Evolutionary conservation across 1,140 invertebrate species (phyloP).

Genomic region (Trypoxylus dichotomus): DNA sequence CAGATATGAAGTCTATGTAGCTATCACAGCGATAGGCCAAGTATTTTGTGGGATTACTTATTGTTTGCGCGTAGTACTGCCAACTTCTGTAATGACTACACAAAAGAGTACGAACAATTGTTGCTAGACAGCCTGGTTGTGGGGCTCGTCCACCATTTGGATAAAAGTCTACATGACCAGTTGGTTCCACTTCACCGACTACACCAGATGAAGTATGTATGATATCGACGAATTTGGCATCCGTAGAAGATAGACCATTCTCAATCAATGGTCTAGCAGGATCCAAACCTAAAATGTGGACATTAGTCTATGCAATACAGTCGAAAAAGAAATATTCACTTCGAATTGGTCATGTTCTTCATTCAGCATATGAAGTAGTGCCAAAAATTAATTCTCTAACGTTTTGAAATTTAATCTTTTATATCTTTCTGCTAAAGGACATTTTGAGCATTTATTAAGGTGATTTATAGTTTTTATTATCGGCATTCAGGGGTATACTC

Average conservation of each 20-base stretch:
- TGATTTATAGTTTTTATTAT: no score
- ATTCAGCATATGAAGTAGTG: not conserved
- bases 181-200: slow-evolving; percentile 61
- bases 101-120: slow-evolving; percentile 13
- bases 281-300: slow-evolving; percentile 62
- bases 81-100: slow-evolving; percentile 77
- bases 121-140: slow-evolving; percentile 71
- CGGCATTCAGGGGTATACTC: no score
- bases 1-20: slow-evolving; percentile 36
- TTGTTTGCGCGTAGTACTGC: slow-evolving; percentile 71
- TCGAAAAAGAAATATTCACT: not conserved
- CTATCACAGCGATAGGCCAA: slow-evolving; percentile 58
- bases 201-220: slow-evolving; percentile 71
- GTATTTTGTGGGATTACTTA: slow-evolving; percentile 61
- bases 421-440: no score
- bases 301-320: no score
- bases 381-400: no score
- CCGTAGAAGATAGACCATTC: slow-evolving; percentile 62
- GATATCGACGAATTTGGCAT: slow-evolving; percentile 76
- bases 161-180: slow-evolving; percentile 81
- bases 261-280: slow-evolving; percentile 76
- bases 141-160: slow-evolving; percentile 74
- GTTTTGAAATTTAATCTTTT: no score
- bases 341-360: not conserved
- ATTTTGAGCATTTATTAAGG: no score